Evolutionary conservation across 1,140 invertebrate genomes (phyloP).

Genomic region (Drosophila aff.): DNA sequence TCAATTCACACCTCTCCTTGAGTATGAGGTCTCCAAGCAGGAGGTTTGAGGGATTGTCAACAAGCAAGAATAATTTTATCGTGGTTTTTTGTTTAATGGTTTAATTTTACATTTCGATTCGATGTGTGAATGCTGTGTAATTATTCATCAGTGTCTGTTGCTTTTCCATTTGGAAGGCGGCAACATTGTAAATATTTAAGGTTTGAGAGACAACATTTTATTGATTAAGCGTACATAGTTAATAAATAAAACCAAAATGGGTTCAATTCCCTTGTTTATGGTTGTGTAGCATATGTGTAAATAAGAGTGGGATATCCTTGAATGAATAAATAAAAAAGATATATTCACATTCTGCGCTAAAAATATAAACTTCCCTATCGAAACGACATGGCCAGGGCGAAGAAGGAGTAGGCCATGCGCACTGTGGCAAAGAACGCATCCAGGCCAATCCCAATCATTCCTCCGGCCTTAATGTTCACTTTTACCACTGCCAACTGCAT

Average conservation of each 20-base stretch:
- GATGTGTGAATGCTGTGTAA: slow-evolving; percentile 8
- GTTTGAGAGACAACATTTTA: slow-evolving; percentile 3
- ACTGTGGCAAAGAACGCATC: slow-evolving; percentile 43
- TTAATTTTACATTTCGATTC: neutral
- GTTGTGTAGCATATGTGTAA: slow-evolving; percentile 6
- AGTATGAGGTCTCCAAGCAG: neutral
- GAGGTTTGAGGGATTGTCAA: neutral
- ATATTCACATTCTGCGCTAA: neutral
- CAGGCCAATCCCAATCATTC: slow-evolving; percentile 42
- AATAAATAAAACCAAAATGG: neutral
- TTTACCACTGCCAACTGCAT: slow-evolving; percentile 33
- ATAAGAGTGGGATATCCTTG: neutral
- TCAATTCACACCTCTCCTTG: slow-evolving; percentile 27
- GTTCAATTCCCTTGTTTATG: neutral
- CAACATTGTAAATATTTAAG: slow-evolving; percentile 13
- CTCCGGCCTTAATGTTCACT: slow-evolving; percentile 41
- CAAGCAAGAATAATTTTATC: neutral
- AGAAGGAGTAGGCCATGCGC: slow-evolving; percentile 45
- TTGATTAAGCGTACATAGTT: slow-evolving; percentile 2
- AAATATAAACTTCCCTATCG: neutral
- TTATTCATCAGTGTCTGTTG: slow-evolving; percentile 1
- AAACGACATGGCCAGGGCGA: slow-evolving; percentile 40
- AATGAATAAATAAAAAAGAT: neutral
- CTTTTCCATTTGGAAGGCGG: neutral
- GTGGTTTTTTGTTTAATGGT: slow-evolving; percentile 4